Evolutionary conservation across 1,140 invertebrate species (phyloP).

Genomic region (Saxidomus purpurata): DNA sequence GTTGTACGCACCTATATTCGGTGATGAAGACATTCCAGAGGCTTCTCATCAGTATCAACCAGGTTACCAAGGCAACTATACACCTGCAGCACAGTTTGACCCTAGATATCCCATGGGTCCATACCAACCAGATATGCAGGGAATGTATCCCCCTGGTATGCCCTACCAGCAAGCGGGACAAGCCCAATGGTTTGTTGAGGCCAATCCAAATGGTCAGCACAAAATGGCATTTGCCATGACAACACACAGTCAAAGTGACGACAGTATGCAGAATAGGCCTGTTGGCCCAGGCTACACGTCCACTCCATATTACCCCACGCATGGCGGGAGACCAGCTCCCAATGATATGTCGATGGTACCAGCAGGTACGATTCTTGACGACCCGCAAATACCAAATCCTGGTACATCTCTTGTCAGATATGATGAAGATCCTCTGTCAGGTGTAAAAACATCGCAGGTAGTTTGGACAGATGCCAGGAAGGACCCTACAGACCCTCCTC

Average conservation of each 20-base stretch:
- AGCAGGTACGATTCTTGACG: constrained; percentile 66
- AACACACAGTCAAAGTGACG: constrained; percentile 59
- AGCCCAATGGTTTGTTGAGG: constrained; percentile 62
- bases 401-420: constrained; percentile 58
- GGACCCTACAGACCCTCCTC: constrained; percentile 61
- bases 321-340: background rate
- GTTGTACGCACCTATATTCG: constrained; percentile 57
- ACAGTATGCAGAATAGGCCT: background rate
- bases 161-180: constrained; percentile 65
- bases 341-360: constrained; percentile 56
- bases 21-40: constrained; percentile 30
- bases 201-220: constrained; percentile 61
- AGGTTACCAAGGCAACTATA: constrained; percentile 53
- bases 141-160: constrained; percentile 10
- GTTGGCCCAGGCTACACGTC: constrained; percentile 37
- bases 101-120: constrained; percentile 51
- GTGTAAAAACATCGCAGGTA: constrained; percentile 61
- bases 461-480: constrained; percentile 54
- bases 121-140: constrained; percentile 1
- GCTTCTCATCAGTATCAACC: constrained; percentile 47
- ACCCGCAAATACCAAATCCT: constrained; percentile 51
- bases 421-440: constrained; percentile 61
- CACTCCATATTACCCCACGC: constrained; percentile 39
- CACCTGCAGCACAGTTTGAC: constrained; percentile 3
- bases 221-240: constrained; percentile 67